Evolutionary conservation across 2,888 invertebrate species (phyloP).

Genomic region (Dicycla oo): DNA sequence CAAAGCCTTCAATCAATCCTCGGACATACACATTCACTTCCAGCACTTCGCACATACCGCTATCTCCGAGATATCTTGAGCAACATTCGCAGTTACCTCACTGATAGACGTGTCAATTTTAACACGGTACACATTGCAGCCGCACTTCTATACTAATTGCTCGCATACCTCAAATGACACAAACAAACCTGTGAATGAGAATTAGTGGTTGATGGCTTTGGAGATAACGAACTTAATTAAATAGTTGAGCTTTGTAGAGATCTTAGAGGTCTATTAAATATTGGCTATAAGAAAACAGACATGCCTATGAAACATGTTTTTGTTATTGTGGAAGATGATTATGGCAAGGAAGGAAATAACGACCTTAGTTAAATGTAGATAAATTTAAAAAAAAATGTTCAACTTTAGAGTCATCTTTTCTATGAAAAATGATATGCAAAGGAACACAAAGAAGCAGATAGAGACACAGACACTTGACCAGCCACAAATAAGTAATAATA

Average conservation of each 20-base stretch:
- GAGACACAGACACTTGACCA: background rate
- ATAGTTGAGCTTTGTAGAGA: conserved; percentile 4
- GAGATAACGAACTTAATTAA: conserved; percentile 19
- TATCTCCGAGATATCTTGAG: conserved; percentile 26
- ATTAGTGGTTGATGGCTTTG: conserved; percentile 18
- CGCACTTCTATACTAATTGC: conserved; percentile 35
- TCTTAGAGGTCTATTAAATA: background rate
- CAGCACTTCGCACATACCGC: conserved; percentile 11
- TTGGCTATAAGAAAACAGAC: background rate
- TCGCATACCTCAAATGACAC: conserved; percentile 49
- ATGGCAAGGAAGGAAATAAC: background rate
- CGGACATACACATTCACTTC: background rate
- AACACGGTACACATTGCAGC: conserved; percentile 22
- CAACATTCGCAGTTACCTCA: conserved; percentile 40
- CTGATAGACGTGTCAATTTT: conserved; percentile 39
- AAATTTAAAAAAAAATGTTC: too few species aligned
- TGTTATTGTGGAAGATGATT: background rate
- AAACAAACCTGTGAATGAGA: conserved; percentile 33
- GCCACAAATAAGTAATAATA: background rate
- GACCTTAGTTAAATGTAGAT: background rate
- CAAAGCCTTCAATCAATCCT: background rate
- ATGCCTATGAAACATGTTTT: background rate
- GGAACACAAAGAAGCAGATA: background rate
- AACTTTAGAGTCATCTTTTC: background rate
- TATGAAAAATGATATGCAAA: background rate